These are phyloP conservation scores for Eristalis arbustorum DNA, from an alignment of 2,888 invertebrate species.

Conservation along the genomic window DNA sequence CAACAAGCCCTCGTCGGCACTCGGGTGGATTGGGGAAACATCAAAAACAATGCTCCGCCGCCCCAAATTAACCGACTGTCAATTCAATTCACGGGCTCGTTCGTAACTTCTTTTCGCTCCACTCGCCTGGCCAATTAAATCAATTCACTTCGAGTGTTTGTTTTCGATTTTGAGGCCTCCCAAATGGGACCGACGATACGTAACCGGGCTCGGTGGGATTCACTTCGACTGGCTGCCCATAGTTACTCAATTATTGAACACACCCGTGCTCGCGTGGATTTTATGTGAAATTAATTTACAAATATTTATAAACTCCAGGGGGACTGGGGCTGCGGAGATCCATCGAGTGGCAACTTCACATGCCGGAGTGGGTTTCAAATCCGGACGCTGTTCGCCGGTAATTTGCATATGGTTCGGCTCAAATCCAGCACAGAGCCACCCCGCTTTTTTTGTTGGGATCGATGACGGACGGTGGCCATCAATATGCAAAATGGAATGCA, in stretches of 20 bases:
- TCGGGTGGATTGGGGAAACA: no score
- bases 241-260: neutral
- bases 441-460: neutral
- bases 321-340: neutral
- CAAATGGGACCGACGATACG: neutral
- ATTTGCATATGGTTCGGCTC: neutral
- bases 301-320: neutral
- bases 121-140: neutral
- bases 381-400: neutral
- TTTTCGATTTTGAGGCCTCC: neutral
- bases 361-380: neutral
- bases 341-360: neutral
- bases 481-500: neutral
- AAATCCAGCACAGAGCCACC: neutral
- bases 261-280: neutral
- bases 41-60: neutral
- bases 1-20: no score
- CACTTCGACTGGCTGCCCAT: neutral
- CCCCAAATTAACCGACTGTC: neutral
- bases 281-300: slow-evolving; percentile 1
- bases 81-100: neutral
- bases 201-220: neutral
- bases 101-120: neutral
- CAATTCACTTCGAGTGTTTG: neutral
- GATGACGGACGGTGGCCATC: neutral